phyloP scores from a whole-genome alignment of 92 coral and sea anemone species.

The Epizoanthus stellaris region DNA sequence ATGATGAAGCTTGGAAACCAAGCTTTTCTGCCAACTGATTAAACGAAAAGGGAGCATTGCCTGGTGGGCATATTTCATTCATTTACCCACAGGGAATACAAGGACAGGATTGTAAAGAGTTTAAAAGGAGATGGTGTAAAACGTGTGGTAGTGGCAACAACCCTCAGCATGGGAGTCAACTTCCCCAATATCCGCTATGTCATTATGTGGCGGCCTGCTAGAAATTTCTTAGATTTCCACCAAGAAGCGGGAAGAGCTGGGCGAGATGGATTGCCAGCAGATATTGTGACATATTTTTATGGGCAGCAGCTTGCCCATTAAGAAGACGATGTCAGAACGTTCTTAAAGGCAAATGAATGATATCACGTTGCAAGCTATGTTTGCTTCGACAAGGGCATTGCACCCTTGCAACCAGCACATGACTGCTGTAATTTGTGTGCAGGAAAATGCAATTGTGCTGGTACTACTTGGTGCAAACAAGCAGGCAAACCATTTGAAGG shows the following conservation, averaged over 20 bases:
- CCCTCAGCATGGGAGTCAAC: conserved; percentile 70
- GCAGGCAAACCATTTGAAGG: conserved; percentile 36
- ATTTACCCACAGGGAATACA: conserved; percentile 42
- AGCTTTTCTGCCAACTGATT: conserved; percentile 37
- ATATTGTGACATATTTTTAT: conserved; percentile 43
- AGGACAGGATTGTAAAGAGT: conserved; percentile 42
- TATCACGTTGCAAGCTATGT: conserved; percentile 44
- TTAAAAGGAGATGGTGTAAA: conserved; percentile 57
- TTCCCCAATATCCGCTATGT: conserved; percentile 57
- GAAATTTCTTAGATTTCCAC: conserved; percentile 59
- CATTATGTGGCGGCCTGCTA: conserved; percentile 55
- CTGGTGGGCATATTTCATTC: conserved; percentile 58
- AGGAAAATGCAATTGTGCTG: conserved; percentile 36
- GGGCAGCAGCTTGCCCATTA: conserved; percentile 64
- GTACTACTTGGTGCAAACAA: conserved; percentile 31
- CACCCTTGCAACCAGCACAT: conserved; percentile 43
- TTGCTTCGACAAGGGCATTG: conserved; percentile 33
- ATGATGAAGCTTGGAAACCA: conserved; percentile 45
- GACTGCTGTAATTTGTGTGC: conserved; percentile 53
- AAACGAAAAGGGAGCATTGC: conserved; percentile 25
- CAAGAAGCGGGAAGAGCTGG: conserved; percentile 73
- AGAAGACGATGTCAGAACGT: conserved; percentile 59
- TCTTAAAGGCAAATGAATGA: conserved; percentile 60
- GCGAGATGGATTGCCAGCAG: conserved; percentile 60
- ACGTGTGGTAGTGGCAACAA: conserved; percentile 51